Evolutionary conservation across 1,140 invertebrate species (phyloP), one percentile per base, ranked within the genome.

Genomic region (Carposina sasakii): DNA sequence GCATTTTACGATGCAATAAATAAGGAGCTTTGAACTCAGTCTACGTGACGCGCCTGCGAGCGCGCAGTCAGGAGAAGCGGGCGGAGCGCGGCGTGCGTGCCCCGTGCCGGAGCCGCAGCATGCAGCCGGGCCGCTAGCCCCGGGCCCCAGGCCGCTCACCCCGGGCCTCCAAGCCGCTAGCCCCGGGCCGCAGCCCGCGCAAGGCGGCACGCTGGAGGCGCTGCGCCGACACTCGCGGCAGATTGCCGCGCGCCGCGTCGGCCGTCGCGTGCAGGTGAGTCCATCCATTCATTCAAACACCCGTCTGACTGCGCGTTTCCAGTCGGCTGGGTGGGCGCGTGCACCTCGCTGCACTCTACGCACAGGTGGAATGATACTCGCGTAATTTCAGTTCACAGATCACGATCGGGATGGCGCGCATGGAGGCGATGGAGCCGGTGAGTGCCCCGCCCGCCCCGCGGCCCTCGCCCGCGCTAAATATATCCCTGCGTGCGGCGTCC

Each of bases 191-290:
- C 54, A 24, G 31, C 31, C n/a, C n/a, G n/a, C n/a, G 50, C n/a
- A n/a, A n/a, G n/a, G 54, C 67, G 54, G 57, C 63, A 66, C 81
- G 83, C 89, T 91, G 90, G 89, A 91, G 89, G 88, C 88, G 73
- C 85, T 91, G 81, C 87, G 89, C 71, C 88, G 86, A 66, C 89
- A 90, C 73, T 90, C 89, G 85, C 87, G 89, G 86, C 89, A 89
- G 79, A 89, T 90, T 76, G 89, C 89, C 81, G 88, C 89, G 67
- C 89, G 88, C 72, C 89, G 88, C 87, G 89, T 88, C 78, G n/a
- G n/a, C n/a, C 87, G 88, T 75, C 88, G 89, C 85, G 88, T 90
- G 81, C 89, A 91, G 88, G 89, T 90, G 72, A 69, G 81, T 23
- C 6, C 66, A 76, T 76, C 43, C 73, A 79, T 73, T 76, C 76